Evolutionary conservation across 2,797 vertebrate genomes (phyloP).

Genomic region (Cyclopterus lumpus): DNA sequence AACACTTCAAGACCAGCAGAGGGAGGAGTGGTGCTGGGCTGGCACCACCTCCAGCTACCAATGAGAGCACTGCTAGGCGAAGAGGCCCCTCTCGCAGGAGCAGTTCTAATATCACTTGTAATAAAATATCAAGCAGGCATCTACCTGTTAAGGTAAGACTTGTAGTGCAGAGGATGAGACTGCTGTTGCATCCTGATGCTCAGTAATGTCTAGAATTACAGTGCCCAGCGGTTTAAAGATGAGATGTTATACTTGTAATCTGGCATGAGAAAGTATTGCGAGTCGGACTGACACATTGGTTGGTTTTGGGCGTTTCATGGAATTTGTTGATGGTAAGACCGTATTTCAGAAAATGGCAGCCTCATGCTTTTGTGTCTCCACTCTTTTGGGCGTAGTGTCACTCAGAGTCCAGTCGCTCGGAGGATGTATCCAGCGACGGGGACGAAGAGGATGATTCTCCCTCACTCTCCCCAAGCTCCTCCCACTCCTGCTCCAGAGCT

Average conservation of each 20-base stretch:
- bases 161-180: neutral
- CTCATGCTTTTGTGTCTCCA: neutral
- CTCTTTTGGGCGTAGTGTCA: slow-evolving; percentile 76
- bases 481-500: slow-evolving; percentile 87
- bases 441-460: slow-evolving; percentile 86
- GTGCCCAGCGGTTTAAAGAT: neutral
- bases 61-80: slow-evolving; percentile 81
- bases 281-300: neutral
- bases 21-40: slow-evolving; percentile 82
- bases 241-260: too few relatives aligned
- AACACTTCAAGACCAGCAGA: slow-evolving; percentile 92
- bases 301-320: neutral
- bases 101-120: slow-evolving; percentile 88
- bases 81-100: slow-evolving; percentile 90
- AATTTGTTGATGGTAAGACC: neutral
- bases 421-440: slow-evolving; percentile 94
- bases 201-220: neutral
- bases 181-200: neutral
- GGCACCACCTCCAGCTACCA: slow-evolving; percentile 77
- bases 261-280: neutral
- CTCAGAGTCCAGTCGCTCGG: slow-evolving; percentile 96
- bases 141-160: slow-evolving; percentile 83
- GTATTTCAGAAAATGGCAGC: neutral
- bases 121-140: slow-evolving; percentile 90
- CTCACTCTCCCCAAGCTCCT: slow-evolving; percentile 91